Evolutionary conservation across 2,888 invertebrate species (phyloP), one percentile per base, ranked within the genome.

Genomic region (Noctua comes): DNA sequence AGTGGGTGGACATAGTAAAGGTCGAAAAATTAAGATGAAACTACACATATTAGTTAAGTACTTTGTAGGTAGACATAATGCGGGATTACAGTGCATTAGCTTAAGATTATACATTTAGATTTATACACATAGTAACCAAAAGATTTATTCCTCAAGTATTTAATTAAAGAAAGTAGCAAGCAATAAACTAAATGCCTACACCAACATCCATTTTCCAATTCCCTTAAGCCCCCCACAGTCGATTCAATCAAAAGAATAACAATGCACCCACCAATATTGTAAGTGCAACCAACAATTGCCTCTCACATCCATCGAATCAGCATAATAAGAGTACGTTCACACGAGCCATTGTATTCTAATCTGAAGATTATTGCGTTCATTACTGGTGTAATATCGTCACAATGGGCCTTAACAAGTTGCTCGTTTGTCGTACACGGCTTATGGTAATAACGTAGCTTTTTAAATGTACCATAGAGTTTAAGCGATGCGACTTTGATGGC

Each of bases 291-390:
- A 71, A 80, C 81, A 84, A 84, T 81, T 76, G 79, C 71, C 78
- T 80, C 82, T 74, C 85, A 75, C 74, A 80, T 77, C 73, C 87
- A 79, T 66, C 48, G 79, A 83, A 73, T 81, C 83, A 87, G 69
- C 72, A 72, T 83, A 62, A 77, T 83, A 80, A 83, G 83, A 69
- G 86, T 81, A 71, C 84, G 77, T 85, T 86, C 87, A 89, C 83
- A 84, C 83, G 75, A 69, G 36, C 88, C 83, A 91, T 92, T 92
- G 92, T 92, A 91, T 91, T 91, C 86, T 92, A 91, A 92, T 92
- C 84, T 80, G 81, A 80, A 86, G 87, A 90, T 91, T 86, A 90
- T 88, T 89, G 87, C 83, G 83, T 83, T 87, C 86, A 88, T 88
- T 90, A 84, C 82, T 72, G 72, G 68, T 74, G 85, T 91, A 89